Evolutionary conservation across 2,888 invertebrate species (phyloP), one percentile per base, ranked within the genome.

Genomic region (Entomobrya multifasciata): DNA sequence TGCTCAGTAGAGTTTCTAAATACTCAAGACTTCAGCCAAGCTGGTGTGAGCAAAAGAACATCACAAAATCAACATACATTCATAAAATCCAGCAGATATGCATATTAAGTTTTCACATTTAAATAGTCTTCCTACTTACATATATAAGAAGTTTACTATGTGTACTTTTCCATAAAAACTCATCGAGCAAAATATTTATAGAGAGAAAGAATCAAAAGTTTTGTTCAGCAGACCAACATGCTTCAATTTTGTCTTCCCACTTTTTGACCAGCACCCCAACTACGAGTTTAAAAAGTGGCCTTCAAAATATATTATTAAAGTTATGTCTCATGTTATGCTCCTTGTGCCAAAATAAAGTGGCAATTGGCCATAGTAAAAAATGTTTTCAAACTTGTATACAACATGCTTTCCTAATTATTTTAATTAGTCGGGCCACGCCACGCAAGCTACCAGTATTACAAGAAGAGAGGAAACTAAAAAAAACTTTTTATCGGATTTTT

Each of bases 271-370:
- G 11, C 30, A 30, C 27, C 25, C 65, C 5, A 30, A 27, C 15
- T n/a, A 5, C 17, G 13, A 36, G 36, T 27, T 30, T n/a, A 20
- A 52, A 17, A 15, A 11, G 15, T n/a, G 27, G 27, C 36, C 36
- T 36, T 30, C 65, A 65, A 65, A 65, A 65, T 36, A 30, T 36
- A 65, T 65, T 65, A 65, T 17, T n/a, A 36, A 65, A 65, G 67
- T 67, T 67, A 20, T 67, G 44, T 36, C 44, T 41, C 65, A 57
- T 36, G 36, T 30, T 62, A 10, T 27, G 52, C 6, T 52, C 52
- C 47, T 13, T 47, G 11, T 11, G 49, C 55, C 57, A 57, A 15
- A 22, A 22, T 11, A 57, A 57, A 57, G 25, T 27, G 17, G 49
- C 36, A 36, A 36, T 36, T 67, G 44, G 41, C 20, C 36, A 67